Base-by-base conservation (phyloP, 2,113 vertebrate species). In the Sebastes schlegelii region DNA sequence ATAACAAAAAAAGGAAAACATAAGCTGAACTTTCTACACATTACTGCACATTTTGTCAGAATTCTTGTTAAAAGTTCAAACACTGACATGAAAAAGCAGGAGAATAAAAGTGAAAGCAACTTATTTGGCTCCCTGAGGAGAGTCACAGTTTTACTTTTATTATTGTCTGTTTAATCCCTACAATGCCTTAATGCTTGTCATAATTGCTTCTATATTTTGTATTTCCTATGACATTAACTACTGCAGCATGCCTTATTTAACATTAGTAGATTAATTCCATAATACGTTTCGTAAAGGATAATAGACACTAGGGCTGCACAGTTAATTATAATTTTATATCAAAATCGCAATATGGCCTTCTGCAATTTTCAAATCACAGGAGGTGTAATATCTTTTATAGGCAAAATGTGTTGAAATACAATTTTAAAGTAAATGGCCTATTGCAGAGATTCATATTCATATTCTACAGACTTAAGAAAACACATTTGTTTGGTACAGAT, bases 51-150 rank as follows among this genome's bases (percentile, higher is more conserved):
- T 52, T 54, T 7, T 12, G 46, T 68, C 26, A 52, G 52, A 10
- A 72, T 17, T 4, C 1, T 17, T 26, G 13, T n/a, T 17, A 1
- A 49, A 74, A 61, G 55, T 73, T 17, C 69, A 58, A 23, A 14
- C 43, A 16, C 0, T 16, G 2, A 62, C 9, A 26, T 51, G 45
- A 51, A 9, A 49, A 51, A 13, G 45, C 9, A 19, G 13, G 51
- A 19, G 11, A 66, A 4, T 61, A 4, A 40, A 73, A 66, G 6
- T 43, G 77, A 71, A n/a, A 49, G n/a, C 1, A 42, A 71, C 0
- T 1, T 14, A 45, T 2, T 10, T 54, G 9, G 0, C 0, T 62
- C 0, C 0, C 2, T 1, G 1, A 17, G 51, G 2, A 23, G 0
- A 26, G 7, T 46, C 12, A 2, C 0, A 49, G 6, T 79, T 82